Base-by-base conservation (phyloP, 2,797 vertebrate species). In the Sebastes oblongus region DNA sequence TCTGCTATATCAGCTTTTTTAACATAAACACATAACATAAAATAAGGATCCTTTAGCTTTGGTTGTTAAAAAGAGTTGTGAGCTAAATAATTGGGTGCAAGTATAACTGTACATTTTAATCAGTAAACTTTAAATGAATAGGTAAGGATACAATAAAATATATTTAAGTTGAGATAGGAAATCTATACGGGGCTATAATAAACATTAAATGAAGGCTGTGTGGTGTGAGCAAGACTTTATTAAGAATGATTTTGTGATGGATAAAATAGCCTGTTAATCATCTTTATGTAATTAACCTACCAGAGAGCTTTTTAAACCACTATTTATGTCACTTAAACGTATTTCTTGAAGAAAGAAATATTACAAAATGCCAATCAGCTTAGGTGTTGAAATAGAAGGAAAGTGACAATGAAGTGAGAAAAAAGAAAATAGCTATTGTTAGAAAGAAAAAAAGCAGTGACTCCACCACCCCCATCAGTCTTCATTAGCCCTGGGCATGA, bases 331-430 rank as follows among this genome's bases (percentile, higher is more conserved):
- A 72, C 39, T 52, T 52, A 9, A 58, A 50, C 27, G 68, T n/a
- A 30, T 68, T 52, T 34, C 24, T 10, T 50, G 25, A 39, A 22
- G 8, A 72, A 36, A 76, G 4, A 59, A 72, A 85, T 79, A 72
- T 80, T 60, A 75, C 67, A 79, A 82, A 80, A 73, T 74, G 66
- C 56, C 76, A 77, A 75, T 86, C 87, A 85, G 69, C 62, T 27
- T 58, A 81, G 81, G 81, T 83, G 86, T 77, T 85, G 81, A 87
- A 85, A 90, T 52, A 58, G 52, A 78, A 72, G 72, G n/a, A 70
- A 73, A 62, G 65, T 32, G 67, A 55, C 16, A 81, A 73, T 22
- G 22, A 80, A 64, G 36, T 66, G 30, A 56, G 39, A 54, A 29
- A 74, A 77, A 39, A 14, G 18, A 5, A 6, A 73, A 32, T 22